Conservation (phyloP, 2,797 vertebrate species). For the Carapus acus region DNA sequence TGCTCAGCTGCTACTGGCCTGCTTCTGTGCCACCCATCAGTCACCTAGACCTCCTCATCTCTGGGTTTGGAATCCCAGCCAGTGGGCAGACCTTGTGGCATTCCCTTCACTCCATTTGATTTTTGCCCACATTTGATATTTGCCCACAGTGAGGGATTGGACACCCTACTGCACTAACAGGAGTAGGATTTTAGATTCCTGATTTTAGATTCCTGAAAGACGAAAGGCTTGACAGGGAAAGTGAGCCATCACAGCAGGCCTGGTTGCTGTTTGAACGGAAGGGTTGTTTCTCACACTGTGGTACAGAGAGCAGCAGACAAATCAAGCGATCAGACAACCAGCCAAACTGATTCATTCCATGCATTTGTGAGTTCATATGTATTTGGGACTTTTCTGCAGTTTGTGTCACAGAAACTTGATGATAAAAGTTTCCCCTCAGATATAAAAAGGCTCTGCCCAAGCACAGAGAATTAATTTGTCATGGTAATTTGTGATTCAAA, state of each 20-base stretch:
- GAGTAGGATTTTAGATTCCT: slow-evolving; percentile 12
- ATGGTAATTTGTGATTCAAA: no score
- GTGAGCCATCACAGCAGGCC: slow-evolving; percentile 38
- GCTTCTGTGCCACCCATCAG: neutral
- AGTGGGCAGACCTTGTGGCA: slow-evolving; percentile 2
- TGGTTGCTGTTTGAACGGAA: slow-evolving; percentile 39
- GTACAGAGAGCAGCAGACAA: slow-evolving; percentile 23
- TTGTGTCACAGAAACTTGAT: slow-evolving; percentile 5
- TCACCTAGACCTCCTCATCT: slow-evolving; percentile 18
- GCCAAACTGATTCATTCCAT: slow-evolving; percentile 12
- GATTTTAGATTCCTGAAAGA: slow-evolving; percentile 33
- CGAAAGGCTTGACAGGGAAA: slow-evolving; percentile 39
- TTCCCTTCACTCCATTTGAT: no score
- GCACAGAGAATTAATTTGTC: no score
- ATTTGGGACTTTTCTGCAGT: slow-evolving; percentile 1
- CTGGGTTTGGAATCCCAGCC: slow-evolving; percentile 8
- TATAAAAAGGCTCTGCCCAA: no score
- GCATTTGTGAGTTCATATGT: slow-evolving; percentile 31
- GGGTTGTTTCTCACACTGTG: slow-evolving; percentile 14
- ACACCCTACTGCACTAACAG: slow-evolving; percentile 30
- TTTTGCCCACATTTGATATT: no score
- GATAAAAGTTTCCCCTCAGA: slow-evolving; percentile 7
- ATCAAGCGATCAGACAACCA: no score
- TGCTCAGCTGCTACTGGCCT: slow-evolving; percentile 20
- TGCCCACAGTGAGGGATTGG: slow-evolving; percentile 20